Evolutionary conservation across 1,140 invertebrate genomes (phyloP).

Genomic region (Danaus melanippus): DNA sequence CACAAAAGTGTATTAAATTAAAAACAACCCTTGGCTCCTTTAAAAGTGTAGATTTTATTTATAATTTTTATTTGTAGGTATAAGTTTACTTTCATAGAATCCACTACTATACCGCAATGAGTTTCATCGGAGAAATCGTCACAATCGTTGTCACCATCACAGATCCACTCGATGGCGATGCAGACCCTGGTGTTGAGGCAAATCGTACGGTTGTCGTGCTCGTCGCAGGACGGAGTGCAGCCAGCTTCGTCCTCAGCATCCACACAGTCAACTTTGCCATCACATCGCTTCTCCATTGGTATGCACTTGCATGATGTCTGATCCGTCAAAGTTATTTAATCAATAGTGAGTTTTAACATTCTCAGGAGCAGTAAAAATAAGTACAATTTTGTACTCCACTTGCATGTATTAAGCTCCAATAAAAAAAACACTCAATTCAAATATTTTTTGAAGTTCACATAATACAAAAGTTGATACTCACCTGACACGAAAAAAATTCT

Average conservation of each 20-base stretch:
- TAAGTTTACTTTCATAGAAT: too few species aligned
- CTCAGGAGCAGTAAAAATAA: too few species aligned
- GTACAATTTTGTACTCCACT: too few species aligned
- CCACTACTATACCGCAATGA: slow-evolving; percentile 74
- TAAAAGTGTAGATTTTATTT: too few species aligned
- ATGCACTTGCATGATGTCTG: slow-evolving; percentile 76
- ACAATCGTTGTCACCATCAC: slow-evolving; percentile 85
- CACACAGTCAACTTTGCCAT: slow-evolving; percentile 76
- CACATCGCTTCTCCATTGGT: slow-evolving; percentile 72
- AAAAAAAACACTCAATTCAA: slow-evolving; percentile 1
- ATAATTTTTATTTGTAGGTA: too few species aligned
- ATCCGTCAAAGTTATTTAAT: too few species aligned
- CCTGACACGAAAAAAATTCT: slow-evolving; percentile 56
- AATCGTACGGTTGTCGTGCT: slow-evolving; percentile 74
- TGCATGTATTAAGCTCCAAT: too few species aligned
- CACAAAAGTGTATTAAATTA: too few species aligned
- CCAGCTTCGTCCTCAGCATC: slow-evolving; percentile 79
- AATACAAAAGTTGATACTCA: slow-evolving; percentile 7
- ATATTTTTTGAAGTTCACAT: too few species aligned
- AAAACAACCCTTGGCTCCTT: too few species aligned
- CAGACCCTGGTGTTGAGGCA: slow-evolving; percentile 82
- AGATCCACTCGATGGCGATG: slow-evolving; percentile 83
- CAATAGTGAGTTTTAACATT: too few species aligned
- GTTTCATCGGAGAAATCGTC: slow-evolving; percentile 88
- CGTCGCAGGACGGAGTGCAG: slow-evolving; percentile 75